Percentiles rank a stretch among this genome's conserved stretches.
phyloP scores from a whole-genome alignment of 2,797 vertebrate genomes.

The Chaetophractus vellerosus region DNA sequence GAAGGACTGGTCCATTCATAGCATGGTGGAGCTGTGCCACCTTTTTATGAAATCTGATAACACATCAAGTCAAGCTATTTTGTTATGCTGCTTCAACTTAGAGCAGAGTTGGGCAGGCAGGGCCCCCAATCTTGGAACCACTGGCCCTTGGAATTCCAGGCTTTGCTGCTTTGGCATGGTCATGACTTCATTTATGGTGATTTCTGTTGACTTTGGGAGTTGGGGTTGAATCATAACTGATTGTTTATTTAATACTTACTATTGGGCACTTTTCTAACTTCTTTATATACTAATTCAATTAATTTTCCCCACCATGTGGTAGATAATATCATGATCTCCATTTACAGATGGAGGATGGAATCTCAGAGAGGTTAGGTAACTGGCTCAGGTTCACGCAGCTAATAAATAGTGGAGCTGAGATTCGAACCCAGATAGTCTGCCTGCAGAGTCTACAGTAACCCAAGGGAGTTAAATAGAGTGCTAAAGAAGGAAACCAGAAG shows the following conservation, averaged over 20 bases:
- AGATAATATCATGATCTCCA: background rate
- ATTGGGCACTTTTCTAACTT: background rate
- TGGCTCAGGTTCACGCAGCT: background rate
- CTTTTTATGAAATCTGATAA: background rate
- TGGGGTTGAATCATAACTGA: background rate
- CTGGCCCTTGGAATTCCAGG: background rate
- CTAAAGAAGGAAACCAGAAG: too few relatives aligned
- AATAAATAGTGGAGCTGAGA: background rate
- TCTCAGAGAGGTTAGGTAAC: background rate
- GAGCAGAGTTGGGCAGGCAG: too few relatives aligned
- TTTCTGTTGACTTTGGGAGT: background rate
- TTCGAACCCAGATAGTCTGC: background rate
- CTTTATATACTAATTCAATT: background rate
- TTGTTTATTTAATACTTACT: background rate
- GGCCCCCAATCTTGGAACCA: rapidly evolving
- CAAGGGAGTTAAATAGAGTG: too few relatives aligned
- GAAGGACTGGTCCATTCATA: background rate
- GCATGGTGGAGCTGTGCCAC: too few relatives aligned
- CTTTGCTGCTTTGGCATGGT: background rate
- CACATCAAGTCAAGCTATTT: background rate
- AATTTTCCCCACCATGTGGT: too few relatives aligned
- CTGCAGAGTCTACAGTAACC: too few relatives aligned
- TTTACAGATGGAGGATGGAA: background rate
- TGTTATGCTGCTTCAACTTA: background rate
- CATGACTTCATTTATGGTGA: background rate